phyloP scores from a whole-genome alignment of 2,888 invertebrate genomes.

The Nemotelus nigrinus region DNA sequence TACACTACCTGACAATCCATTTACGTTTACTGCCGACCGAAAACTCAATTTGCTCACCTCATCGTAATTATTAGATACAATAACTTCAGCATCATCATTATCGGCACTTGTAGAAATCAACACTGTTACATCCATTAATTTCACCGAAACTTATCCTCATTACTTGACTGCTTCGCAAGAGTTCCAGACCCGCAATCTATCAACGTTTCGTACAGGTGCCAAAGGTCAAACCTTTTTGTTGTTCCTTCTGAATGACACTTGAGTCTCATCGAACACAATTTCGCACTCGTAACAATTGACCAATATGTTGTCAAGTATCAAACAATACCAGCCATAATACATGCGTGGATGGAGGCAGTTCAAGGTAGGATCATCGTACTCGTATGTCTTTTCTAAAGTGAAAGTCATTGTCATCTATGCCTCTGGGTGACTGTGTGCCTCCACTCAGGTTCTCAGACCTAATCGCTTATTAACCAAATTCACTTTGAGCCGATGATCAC shows the following conservation, averaged over 20 bases:
- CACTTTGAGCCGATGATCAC: neutral
- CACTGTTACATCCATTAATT: too few species aligned
- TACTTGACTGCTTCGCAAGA: neutral
- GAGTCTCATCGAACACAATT: neutral
- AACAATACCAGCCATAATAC: neutral
- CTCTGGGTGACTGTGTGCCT: constrained; percentile 4
- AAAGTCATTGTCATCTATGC: neutral
- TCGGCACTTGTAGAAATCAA: too few species aligned
- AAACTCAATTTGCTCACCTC: too few species aligned
- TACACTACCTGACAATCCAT: too few species aligned
- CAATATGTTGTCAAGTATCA: constrained; percentile 25
- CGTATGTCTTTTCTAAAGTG: neutral
- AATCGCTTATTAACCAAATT: constrained; percentile 15
- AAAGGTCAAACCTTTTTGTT: neutral
- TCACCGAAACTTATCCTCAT: too few species aligned
- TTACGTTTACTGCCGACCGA: too few species aligned
- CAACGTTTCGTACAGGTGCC: constrained; percentile 1
- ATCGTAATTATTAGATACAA: too few species aligned
- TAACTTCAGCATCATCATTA: too few species aligned
- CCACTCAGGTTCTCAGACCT: neutral
- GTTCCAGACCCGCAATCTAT: neutral
- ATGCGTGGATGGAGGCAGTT: neutral
- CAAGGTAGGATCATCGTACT: constrained; percentile 18
- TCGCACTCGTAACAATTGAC: neutral
- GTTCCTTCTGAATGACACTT: neutral